Evolutionary conservation across 1,140 invertebrate genomes (phyloP), one percentile per base, ranked within the genome.

Genomic region (Ostrea denselamellosa): DNA sequence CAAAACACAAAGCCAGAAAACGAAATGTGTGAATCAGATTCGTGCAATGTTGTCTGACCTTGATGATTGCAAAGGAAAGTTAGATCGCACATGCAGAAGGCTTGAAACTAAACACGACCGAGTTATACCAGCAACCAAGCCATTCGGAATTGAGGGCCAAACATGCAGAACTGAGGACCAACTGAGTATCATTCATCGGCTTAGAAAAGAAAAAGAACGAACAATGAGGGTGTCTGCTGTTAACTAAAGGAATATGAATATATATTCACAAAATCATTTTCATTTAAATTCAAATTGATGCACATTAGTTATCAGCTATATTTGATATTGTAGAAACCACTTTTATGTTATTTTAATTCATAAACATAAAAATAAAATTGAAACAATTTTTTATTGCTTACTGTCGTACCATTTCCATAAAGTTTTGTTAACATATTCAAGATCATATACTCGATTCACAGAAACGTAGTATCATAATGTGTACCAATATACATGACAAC

Each of bases 221-320:
- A 88, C 87, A 25, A 7, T 54, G 52, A 85, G 85, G 54, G 87
- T 89, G 28, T 91, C 89, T 28, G 77, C 81, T 19, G 86, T 87
- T 12, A 83, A 82, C 34, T 87, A 25, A 87, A 8, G 17, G 12
- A 62, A 44, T 44, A 44, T 44, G 34, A 44, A 44, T 44, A 44
- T 44, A 44, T 44, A 44, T 44, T 44, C 5, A 44, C 34, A 44
- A 44, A 44, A 44, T 44, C 34, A 44, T 44, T 44, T 44, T 44
- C 5, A 2, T 44, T 44, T 44, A 44, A 44, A 44, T 44, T 44
- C 34, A 44, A 44, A 44, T 44, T 44, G 34, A 44, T 44, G 34
- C 34, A 44, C 34, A 44, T 44, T 44, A 44, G 1, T 44, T 44
- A 44, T 44, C 5, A 44, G 5, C 5, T 44, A 44, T 5, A 44